Percentiles rank a stretch among this genome's conserved stretches.
Conservation (phyloP, 2,888 invertebrate genomes). For the Timema cristinae region DNA sequence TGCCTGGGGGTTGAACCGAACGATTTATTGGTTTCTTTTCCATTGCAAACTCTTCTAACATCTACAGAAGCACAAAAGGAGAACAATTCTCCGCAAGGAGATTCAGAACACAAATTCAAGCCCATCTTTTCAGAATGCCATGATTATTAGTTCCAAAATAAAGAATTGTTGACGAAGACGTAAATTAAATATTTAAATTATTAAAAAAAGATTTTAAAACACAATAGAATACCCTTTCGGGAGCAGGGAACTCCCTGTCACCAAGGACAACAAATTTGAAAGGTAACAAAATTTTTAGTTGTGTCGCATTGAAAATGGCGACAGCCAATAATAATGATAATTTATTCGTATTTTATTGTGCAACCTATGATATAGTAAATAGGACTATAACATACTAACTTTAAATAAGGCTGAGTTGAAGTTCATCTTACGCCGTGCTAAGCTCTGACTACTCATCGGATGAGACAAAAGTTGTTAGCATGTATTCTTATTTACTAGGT, state of each 20-base stretch:
- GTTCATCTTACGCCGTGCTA: too few relatives aligned
- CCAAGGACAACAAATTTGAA: constrained; percentile 26
- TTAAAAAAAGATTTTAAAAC: constrained; percentile 36
- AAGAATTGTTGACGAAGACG: constrained; percentile 24
- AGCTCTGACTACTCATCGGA: too few relatives aligned
- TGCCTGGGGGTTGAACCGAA: constrained; percentile 63
- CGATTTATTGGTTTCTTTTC: constrained; percentile 72
- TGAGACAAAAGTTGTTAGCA: too few relatives aligned
- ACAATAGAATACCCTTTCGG: constrained; percentile 50
- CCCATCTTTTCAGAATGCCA: constrained; percentile 76
- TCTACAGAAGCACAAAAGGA: constrained; percentile 52
- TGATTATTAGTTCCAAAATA: constrained; percentile 42
- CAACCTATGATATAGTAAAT: too few relatives aligned
- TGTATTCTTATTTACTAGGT: too few relatives aligned
- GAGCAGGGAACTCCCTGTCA: constrained; percentile 46
- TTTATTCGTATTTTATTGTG: too few relatives aligned
- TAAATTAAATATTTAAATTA: constrained; percentile 19
- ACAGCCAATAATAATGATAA: too few relatives aligned
- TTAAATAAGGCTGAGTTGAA: too few relatives aligned
- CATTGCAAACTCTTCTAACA: constrained; percentile 61
- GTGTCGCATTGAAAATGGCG: constrained; percentile 72
- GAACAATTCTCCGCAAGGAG: constrained; percentile 69
- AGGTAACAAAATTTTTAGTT: constrained; percentile 53
- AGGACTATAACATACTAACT: too few relatives aligned
- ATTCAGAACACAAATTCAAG: constrained; percentile 61